Conservation (phyloP, 1,140 invertebrate species). For the Drosophila jambulina region DNA sequence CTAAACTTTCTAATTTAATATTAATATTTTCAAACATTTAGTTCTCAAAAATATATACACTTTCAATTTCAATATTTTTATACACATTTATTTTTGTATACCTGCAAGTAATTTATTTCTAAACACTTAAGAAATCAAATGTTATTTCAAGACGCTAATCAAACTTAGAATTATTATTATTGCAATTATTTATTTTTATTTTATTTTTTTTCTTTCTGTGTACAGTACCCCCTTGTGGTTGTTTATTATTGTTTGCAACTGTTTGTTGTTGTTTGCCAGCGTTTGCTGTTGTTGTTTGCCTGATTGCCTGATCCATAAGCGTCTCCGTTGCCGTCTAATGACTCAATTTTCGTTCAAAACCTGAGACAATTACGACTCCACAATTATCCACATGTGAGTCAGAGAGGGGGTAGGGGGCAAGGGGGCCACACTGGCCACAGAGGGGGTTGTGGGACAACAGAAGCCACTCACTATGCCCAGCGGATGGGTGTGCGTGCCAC, state of each 20-base stretch:
- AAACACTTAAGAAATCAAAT: neutral
- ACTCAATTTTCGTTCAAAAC: slow-evolving; percentile 71
- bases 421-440: neutral
- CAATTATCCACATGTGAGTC: slow-evolving; percentile 70
- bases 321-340: slow-evolving; percentile 54
- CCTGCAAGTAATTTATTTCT: neutral
- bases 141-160: neutral
- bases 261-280: slow-evolving; percentile 18
- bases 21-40: no score
- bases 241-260: slow-evolving; percentile 17
- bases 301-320: slow-evolving; percentile 45
- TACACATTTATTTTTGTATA: neutral
- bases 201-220: slow-evolving; percentile 1
- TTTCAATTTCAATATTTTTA: no score
- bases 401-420: neutral
- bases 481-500: slow-evolving; percentile 55
- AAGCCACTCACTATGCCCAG: neutral
- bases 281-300: slow-evolving; percentile 37
- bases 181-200: no score
- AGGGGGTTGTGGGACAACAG: neutral
- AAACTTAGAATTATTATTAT: neutral
- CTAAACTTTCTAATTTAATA: no score
- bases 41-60: no score
- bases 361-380: slow-evolving; percentile 68
- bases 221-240: neutral